Evolutionary conservation across 2,113 vertebrate genomes (phyloP).

Genomic region (Chamaea fasciata): DNA sequence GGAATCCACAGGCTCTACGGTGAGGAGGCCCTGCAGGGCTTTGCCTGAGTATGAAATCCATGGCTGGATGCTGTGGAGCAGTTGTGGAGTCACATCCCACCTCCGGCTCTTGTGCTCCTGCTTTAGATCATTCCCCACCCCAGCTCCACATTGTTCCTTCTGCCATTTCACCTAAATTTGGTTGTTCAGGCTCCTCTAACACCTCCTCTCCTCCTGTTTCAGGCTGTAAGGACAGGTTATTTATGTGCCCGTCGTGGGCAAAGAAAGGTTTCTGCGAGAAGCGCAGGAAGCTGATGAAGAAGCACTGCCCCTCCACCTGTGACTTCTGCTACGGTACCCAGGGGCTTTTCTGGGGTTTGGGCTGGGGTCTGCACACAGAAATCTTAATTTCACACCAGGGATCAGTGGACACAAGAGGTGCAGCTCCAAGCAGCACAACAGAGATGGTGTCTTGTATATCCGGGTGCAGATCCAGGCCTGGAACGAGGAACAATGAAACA

Average conservation of each 20-base stretch:
- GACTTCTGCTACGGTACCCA: constrained; percentile 92
- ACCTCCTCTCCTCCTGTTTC: neutral
- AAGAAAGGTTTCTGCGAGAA: constrained; percentile 85
- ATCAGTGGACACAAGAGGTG: neutral
- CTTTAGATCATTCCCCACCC: neutral
- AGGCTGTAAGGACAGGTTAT: constrained; percentile 91
- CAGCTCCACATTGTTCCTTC: accelerated
- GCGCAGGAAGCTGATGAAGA: constrained; percentile 87
- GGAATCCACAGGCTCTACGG: constrained; percentile 92
- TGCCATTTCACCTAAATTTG: accelerated
- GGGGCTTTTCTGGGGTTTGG: accelerated
- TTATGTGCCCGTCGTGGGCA: constrained; percentile 86
- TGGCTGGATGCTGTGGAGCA: neutral
- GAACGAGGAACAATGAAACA: neutral
- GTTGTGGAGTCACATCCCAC: accelerated
- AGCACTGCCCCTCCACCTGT: constrained; percentile 91
- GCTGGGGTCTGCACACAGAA: neutral
- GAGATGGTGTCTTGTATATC: accelerated
- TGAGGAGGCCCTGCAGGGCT: constrained; percentile 32
- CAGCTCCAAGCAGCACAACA: neutral
- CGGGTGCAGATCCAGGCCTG: neutral
- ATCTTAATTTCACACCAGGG: neutral
- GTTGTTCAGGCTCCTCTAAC: neutral
- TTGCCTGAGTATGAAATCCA: neutral
- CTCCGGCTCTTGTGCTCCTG: too few relatives aligned